phyloP scores from a whole-genome alignment of 2,888 invertebrate genomes.

The Dichetophora obliterata region DNA sequence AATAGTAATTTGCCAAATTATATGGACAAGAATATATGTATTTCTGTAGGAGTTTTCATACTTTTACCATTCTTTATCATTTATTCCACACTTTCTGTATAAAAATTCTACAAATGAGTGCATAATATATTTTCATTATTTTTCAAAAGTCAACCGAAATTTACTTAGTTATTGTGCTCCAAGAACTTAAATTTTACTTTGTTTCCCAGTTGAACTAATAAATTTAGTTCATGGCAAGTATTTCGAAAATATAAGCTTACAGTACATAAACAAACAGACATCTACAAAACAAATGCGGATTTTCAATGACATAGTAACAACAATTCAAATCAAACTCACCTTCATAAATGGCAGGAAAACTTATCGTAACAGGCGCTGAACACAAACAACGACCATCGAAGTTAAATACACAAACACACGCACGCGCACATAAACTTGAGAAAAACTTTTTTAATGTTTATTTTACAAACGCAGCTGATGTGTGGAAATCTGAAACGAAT shows the following conservation, averaged over 20 bases:
- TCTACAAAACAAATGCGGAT: background rate
- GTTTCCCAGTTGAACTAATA: no score
- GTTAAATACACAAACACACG: background rate
- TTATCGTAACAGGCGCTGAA: background rate
- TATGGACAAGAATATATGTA: no score
- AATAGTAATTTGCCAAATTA: no score
- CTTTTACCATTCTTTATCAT: no score
- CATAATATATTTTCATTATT: no score
- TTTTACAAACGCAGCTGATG: constrained; percentile 13
- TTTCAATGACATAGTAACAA: constrained; percentile 6
- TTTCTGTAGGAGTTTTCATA: no score
- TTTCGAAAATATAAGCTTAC: background rate
- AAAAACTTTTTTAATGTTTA: background rate
- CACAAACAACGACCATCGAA: background rate
- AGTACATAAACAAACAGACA: background rate
- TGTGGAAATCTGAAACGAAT: constrained; percentile 39
- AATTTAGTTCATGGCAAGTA: background rate
- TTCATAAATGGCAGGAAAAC: constrained; percentile 5
- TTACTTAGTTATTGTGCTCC: no score
- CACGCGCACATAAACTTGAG: background rate
- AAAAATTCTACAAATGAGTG: no score
- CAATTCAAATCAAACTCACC: background rate
- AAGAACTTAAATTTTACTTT: no score
- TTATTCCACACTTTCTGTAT: no score
- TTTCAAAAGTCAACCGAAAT: no score